These are phyloP conservation scores for Rhizomys pruinosus DNA, from an alignment of 2,113 vertebrate species.

Conservation along the genomic window DNA sequence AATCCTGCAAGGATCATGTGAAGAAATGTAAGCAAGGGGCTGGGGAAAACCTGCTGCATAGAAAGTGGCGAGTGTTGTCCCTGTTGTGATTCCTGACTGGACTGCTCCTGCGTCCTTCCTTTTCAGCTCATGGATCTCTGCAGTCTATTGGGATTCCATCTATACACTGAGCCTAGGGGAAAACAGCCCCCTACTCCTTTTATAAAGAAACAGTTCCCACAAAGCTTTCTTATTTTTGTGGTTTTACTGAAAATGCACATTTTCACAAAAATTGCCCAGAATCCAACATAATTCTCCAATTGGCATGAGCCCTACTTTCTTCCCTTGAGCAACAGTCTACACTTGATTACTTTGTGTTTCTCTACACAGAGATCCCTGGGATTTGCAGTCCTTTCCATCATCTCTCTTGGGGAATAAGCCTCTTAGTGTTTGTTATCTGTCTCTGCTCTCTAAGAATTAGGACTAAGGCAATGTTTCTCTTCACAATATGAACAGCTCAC, in stretches of 20 bases:
- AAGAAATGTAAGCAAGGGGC: neutral
- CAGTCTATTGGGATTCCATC: neutral
- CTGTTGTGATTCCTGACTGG: neutral
- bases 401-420: neutral
- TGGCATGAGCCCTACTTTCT: neutral
- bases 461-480: neutral
- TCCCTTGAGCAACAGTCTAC: neutral
- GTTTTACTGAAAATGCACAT: neutral
- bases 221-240: neutral
- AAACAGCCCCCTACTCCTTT: neutral
- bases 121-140: neutral
- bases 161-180: neutral
- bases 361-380: neutral
- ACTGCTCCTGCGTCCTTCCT: neutral
- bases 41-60: neutral
- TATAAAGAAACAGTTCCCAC: neutral
- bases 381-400: neutral
- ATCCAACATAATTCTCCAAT: neutral
- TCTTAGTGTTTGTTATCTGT: neutral
- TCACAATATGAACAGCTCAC: neutral
- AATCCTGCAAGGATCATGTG: neutral
- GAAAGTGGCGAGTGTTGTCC: too few relatives aligned
- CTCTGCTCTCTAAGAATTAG: neutral
- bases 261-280: neutral
- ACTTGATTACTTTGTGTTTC: neutral